A percentile compares a stretch with the other conserved stretches of the same genome.
These are phyloP conservation scores for Sylvilagus bachmani DNA, from an alignment of 2,113 vertebrate species.

Conservation along the genomic window DNA sequence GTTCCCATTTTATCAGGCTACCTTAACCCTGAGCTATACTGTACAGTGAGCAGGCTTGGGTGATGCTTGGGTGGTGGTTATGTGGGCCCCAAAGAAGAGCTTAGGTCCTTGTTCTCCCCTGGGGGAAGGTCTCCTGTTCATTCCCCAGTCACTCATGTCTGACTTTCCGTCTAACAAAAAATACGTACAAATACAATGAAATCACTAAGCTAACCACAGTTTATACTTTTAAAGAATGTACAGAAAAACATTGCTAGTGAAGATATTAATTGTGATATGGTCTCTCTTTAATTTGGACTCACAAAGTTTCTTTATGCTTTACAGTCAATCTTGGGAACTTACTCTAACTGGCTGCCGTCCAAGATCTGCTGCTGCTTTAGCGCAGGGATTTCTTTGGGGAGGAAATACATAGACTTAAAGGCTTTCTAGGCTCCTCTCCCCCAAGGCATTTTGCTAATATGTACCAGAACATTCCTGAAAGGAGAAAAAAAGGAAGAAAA, in stretches of 20 bases:
- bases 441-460: conserved; percentile 70
- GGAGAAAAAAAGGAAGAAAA: conserved; percentile 29
- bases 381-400: neutral
- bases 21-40: too few species aligned
- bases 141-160: too few species aligned
- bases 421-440: conserved; percentile 71
- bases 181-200: neutral
- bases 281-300: neutral
- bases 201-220: neutral
- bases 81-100: too few species aligned
- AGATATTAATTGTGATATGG: neutral
- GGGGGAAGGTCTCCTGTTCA: too few species aligned
- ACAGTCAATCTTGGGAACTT: neutral
- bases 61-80: too few species aligned
- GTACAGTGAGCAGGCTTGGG: too few species aligned
- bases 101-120: too few species aligned
- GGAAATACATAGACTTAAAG: conserved; percentile 68
- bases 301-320: neutral
- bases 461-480: conserved; percentile 66
- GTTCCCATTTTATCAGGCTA: too few species aligned
- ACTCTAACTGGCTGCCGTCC: conserved; percentile 26
- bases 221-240: neutral
- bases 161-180: too few species aligned
- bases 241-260: neutral
- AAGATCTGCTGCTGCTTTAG: neutral